phyloP scores from a whole-genome alignment of 2,797 vertebrate species.

The Lepus oiostolus region DNA sequence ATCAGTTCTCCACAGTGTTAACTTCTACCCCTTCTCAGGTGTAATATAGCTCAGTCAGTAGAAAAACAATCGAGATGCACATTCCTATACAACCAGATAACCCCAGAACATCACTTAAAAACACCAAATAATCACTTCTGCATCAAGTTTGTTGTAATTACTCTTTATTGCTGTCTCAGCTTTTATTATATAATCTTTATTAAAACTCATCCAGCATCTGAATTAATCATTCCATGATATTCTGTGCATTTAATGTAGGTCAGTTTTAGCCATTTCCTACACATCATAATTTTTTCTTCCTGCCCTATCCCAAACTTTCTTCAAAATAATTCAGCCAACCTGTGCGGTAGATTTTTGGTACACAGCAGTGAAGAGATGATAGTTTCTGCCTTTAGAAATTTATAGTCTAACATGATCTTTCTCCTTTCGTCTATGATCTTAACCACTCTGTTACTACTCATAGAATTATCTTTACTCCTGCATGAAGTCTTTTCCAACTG shows the following conservation, averaged over 20 bases:
- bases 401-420: not conserved
- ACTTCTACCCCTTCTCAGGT: not conserved
- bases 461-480: not conserved
- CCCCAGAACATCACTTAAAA: not conserved
- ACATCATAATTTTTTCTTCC: not conserved
- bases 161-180: not conserved
- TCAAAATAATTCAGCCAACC: not conserved
- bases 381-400: not conserved
- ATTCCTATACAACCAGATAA: constrained; percentile 15
- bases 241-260: not conserved
- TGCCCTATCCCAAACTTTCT: not conserved
- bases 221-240: constrained; percentile 30
- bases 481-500: not conserved
- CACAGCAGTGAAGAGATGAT: not conserved
- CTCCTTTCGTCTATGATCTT: not conserved
- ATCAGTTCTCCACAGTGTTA: constrained; percentile 44
- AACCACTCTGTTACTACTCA: not conserved
- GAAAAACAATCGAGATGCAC: not conserved
- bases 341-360: not conserved
- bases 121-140: not conserved
- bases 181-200: not conserved
- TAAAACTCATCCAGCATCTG: not conserved
- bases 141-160: constrained; percentile 40
- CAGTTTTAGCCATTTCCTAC: not conserved
- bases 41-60: constrained; percentile 7